phyloP scores from a whole-genome alignment of 2,888 invertebrate genomes.

The Parelbella ahira region DNA sequence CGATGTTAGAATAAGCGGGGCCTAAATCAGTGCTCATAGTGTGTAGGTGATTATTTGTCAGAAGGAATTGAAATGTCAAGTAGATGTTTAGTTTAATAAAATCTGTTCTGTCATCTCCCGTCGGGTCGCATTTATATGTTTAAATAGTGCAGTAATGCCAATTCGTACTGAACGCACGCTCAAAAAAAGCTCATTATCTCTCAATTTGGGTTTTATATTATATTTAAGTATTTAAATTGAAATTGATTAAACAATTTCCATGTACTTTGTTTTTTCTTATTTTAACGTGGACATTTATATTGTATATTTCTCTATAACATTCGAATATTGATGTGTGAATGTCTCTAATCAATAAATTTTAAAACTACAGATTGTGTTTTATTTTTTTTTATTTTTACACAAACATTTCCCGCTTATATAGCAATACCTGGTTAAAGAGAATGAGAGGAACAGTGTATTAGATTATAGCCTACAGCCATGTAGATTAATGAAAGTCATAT shows the following conservation, averaged over 20 bases:
- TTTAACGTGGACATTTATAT: slow-evolving; percentile 20
- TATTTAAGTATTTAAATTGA: slow-evolving; percentile 12
- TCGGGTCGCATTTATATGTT: slow-evolving; percentile 6
- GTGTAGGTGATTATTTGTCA: background rate
- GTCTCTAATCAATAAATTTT: slow-evolving; percentile 79
- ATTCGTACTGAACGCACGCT: slow-evolving; percentile 27
- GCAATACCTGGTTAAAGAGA: no score
- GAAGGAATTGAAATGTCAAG: slow-evolving; percentile 10
- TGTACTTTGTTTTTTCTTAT: slow-evolving; percentile 9
- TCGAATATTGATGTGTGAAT: slow-evolving; percentile 79
- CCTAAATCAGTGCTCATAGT: background rate
- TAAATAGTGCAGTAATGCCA: slow-evolving; percentile 30
- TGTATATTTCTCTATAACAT: slow-evolving; percentile 48
- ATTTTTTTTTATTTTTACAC: background rate
- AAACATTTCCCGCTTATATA: background rate
- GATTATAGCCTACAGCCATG: no score
- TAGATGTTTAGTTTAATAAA: slow-evolving; percentile 1
- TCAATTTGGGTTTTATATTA: slow-evolving; percentile 15
- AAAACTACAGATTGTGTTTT: slow-evolving; percentile 26
- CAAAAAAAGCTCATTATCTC: slow-evolving; percentile 23
- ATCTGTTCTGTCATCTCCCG: slow-evolving; percentile 12
- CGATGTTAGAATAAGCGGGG: background rate
- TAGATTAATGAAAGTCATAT: no score
- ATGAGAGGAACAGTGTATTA: no score
- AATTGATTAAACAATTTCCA: slow-evolving; percentile 8